Evolutionary conservation across 2,797 vertebrate species (phyloP).

Genomic region (Adelosebastes latens): DNA sequence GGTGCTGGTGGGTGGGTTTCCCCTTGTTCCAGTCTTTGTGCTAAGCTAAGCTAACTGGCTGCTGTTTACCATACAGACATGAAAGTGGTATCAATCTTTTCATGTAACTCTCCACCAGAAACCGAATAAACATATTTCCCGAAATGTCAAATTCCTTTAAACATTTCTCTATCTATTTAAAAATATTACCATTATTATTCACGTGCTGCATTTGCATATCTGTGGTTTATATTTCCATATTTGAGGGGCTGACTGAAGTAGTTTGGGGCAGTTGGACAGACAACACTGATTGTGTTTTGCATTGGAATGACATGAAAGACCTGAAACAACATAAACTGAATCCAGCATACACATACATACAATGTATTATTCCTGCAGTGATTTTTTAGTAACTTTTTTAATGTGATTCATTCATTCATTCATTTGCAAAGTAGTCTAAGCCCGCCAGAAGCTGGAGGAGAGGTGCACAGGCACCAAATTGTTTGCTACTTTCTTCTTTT

Average conservation of each 20-base stretch:
- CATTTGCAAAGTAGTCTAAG: not conserved
- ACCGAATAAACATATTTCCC: not conserved
- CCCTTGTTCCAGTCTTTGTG: not conserved
- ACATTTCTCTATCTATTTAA: not conserved
- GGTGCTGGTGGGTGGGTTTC: too few relatives aligned
- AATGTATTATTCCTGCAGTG: conserved; percentile 22
- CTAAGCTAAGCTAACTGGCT: not conserved
- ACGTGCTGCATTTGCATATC: not conserved
- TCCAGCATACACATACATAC: not conserved
- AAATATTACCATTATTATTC: not conserved
- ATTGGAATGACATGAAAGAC: conserved; percentile 31
- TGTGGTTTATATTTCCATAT: not conserved
- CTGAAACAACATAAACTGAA: not conserved
- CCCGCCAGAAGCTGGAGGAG: not conserved
- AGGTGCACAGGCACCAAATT: conserved; percentile 5
- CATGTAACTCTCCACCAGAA: not conserved
- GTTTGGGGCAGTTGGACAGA: not conserved
- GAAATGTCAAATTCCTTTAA: not conserved
- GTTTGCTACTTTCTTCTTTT: not conserved
- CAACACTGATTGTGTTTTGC: conserved; percentile 21
- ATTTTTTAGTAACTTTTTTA: conserved; percentile 19
- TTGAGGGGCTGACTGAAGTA: not conserved
- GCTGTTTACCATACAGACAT: not conserved
- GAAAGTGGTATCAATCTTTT: not conserved
- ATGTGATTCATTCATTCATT: not conserved